Conservation (phyloP, 2,113 vertebrate species). For the Calyptommatus sinebrachiatus region DNA sequence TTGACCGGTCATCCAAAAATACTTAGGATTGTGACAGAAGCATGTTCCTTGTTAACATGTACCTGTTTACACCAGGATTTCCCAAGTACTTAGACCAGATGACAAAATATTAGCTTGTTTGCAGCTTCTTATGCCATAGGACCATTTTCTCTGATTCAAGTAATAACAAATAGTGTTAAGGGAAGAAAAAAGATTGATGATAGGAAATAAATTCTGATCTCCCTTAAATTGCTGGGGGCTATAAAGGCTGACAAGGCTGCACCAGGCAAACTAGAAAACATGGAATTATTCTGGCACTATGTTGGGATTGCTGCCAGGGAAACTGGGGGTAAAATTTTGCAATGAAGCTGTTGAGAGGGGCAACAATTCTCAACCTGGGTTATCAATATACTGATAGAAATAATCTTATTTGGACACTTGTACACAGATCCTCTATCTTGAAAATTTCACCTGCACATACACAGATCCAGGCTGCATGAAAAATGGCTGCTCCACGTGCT, state of each 20-base stretch:
- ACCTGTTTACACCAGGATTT: conserved; percentile 57
- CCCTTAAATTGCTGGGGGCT: conserved; percentile 37
- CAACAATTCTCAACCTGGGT: no score
- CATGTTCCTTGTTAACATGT: conserved; percentile 53
- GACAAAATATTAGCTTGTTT: conserved; percentile 53
- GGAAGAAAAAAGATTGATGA: conserved; percentile 26
- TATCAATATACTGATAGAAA: no score
- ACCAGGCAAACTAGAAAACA: no score
- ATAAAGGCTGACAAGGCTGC: not conserved
- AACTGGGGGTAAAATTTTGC: no score
- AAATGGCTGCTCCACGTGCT: no score
- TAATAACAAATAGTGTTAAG: conserved; percentile 40
- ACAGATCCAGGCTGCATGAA: no score
- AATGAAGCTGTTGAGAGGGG: no score
- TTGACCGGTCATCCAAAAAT: conserved; percentile 64
- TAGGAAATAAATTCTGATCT: conserved; percentile 43
- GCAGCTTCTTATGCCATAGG: conserved; percentile 36
- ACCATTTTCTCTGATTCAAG: conserved; percentile 22
- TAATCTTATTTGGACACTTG: no score
- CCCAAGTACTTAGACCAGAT: conserved; percentile 56
- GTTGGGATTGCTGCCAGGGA: no score
- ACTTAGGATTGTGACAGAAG: conserved; percentile 58
- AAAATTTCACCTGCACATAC: no score
- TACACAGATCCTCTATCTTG: no score
- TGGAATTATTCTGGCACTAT: no score